Evolutionary conservation across 2,113 vertebrate genomes (phyloP).

Genomic region (Paradoxurus hermaphroditus): DNA sequence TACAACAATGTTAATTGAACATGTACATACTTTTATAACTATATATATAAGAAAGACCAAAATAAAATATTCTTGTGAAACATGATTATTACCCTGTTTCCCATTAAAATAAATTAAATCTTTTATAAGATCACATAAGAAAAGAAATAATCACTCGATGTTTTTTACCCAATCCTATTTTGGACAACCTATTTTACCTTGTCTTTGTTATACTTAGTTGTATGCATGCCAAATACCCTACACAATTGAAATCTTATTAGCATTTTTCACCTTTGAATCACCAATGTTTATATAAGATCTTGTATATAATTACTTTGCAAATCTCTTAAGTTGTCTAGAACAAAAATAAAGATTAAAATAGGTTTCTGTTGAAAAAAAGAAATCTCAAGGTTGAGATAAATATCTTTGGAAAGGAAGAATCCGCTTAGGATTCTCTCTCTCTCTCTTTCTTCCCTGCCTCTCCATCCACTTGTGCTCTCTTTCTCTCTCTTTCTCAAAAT

Average conservation of each 20-base stretch:
- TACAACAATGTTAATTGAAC: background rate
- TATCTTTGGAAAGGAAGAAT: background rate
- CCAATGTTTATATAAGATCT: background rate
- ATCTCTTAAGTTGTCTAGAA: background rate
- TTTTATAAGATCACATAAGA: background rate
- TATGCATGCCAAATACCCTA: background rate
- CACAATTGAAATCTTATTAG: background rate
- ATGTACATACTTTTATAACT: background rate
- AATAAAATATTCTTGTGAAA: background rate
- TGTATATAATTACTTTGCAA: background rate
- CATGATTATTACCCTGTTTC: background rate
- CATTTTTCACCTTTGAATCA: background rate
- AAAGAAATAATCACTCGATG: background rate
- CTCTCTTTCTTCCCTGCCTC: too few relatives aligned
- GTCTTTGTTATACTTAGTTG: background rate
- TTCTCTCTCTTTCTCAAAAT: too few relatives aligned
- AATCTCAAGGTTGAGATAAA: background rate
- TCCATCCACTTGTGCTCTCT: too few relatives aligned
- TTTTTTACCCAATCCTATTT: background rate
- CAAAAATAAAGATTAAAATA: background rate
- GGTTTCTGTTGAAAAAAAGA: background rate
- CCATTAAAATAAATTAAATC: background rate
- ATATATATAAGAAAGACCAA: background rate
- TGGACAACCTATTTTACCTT: background rate
- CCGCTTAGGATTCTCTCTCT: background rate